Evolutionary conservation across 1,140 invertebrate species (phyloP).

Genomic region (Tetragonula clypearis): DNA sequence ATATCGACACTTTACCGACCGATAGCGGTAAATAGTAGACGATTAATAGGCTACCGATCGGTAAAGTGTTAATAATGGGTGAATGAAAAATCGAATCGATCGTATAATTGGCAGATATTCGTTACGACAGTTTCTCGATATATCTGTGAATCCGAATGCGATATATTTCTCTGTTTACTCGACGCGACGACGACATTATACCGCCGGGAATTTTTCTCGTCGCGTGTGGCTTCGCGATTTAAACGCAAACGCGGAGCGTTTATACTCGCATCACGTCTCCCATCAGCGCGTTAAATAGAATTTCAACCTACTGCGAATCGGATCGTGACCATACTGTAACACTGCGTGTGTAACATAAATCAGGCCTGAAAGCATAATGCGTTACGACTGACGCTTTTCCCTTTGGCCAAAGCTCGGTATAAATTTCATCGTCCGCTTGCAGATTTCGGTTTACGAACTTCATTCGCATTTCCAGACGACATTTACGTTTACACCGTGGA

Average conservation of each 20-base stretch:
- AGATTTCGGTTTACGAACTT: background rate
- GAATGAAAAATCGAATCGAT: background rate
- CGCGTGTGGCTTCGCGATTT: background rate
- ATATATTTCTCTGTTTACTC: background rate
- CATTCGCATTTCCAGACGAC: too few species aligned
- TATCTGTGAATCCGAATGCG: too few species aligned
- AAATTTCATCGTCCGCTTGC: background rate
- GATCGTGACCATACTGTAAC: constrained; percentile 22
- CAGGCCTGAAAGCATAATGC: constrained; percentile 8
- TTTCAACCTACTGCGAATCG: constrained; percentile 14
- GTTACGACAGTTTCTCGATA: background rate
- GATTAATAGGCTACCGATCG: too few species aligned
- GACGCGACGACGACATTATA: background rate
- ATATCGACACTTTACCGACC: too few species aligned
- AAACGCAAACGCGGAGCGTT: constrained; percentile 34
- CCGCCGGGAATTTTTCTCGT: background rate
- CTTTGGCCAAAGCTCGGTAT: background rate
- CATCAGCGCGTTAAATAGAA: constrained; percentile 37
- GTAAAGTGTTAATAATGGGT: too few species aligned
- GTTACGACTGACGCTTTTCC: constrained; percentile 24
- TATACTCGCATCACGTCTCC: constrained; percentile 35
- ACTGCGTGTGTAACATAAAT: constrained; percentile 27
- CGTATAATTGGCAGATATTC: background rate
- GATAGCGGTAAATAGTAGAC: too few species aligned
- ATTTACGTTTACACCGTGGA: too few species aligned